These are phyloP conservation scores for Erynnis tages DNA, from an alignment of 2,888 invertebrate species.

Conservation along the genomic window DNA sequence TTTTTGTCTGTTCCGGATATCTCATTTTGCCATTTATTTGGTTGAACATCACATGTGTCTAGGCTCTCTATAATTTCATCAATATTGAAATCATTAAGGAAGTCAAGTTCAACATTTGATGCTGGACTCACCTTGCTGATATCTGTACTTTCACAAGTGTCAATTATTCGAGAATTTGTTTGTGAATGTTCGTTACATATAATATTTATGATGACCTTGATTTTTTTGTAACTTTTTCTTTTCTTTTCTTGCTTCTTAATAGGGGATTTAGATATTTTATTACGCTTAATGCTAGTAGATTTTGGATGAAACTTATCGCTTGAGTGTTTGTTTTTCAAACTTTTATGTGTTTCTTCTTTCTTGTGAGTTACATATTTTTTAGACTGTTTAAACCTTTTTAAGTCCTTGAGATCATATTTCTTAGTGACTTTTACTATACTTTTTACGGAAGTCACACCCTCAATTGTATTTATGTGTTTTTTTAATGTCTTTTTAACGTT, in stretches of 20 bases:
- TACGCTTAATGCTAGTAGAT: neutral
- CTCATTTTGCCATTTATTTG: constrained; percentile 11
- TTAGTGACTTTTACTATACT: constrained; percentile 6
- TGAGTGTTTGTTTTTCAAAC: neutral
- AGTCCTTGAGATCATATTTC: constrained; percentile 1
- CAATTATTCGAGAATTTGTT: constrained; percentile 30
- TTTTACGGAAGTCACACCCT: neutral
- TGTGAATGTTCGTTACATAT: constrained; percentile 38
- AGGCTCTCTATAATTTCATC: constrained; percentile 62
- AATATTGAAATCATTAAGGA: constrained; percentile 61
- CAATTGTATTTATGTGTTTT: neutral
- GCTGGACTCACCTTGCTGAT: constrained; percentile 24
- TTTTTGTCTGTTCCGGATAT: neutral
- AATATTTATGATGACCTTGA: constrained; percentile 53
- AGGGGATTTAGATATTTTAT: constrained; percentile 3
- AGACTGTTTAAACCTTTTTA: neutral
- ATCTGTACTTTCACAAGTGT: constrained; percentile 30
- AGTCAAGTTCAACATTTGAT: constrained; percentile 50
- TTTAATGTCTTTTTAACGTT: neutral
- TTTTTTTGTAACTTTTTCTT: constrained; percentile 37
- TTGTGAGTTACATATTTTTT: neutral
- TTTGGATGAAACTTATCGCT: neutral
- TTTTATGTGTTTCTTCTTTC: neutral
- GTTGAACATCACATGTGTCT: constrained; percentile 34
- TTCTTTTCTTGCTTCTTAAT: constrained; percentile 13